Evolutionary conservation across 2,888 invertebrate species (phyloP).

Genomic region (Xestobium rufovillosum): DNA sequence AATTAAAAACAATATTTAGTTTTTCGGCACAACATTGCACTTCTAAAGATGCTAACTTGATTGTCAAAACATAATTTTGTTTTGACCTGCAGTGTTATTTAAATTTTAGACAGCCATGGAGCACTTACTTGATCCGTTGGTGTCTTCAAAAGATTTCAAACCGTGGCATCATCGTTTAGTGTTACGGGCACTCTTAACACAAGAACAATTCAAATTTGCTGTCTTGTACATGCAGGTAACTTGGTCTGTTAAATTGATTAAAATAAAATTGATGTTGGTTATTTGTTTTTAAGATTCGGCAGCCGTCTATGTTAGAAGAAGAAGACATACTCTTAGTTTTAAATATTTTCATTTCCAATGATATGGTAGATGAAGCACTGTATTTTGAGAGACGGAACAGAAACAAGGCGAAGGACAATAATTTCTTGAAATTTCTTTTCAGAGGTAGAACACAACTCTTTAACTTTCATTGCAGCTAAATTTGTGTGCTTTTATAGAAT

Average conservation of each 20-base stretch:
- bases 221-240: constrained; percentile 60
- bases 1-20: no score
- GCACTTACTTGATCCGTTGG: constrained; percentile 55
- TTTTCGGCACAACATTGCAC: no score
- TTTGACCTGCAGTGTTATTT: no score
- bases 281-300: constrained; percentile 40
- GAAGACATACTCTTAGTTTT: constrained; percentile 50
- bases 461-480: constrained; percentile 2
- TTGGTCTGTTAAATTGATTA: constrained; percentile 40
- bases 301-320: constrained; percentile 33
- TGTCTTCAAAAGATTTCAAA: constrained; percentile 49
- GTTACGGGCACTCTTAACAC: constrained; percentile 57
- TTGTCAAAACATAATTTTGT: no score
- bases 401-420: constrained; percentile 42
- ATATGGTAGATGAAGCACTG: constrained; percentile 58
- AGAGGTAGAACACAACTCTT: constrained; percentile 44
- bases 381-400: constrained; percentile 54
- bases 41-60: no score
- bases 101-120: constrained; percentile 54
- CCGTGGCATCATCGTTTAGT: constrained; percentile 69
- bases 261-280: constrained; percentile 3
- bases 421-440: constrained; percentile 54
- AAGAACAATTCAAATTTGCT: constrained; percentile 62
- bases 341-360: constrained; percentile 55
- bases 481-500: constrained; percentile 41